These are phyloP conservation scores for Slavum lentiscoides DNA, from an alignment of 2,888 invertebrate genomes.

Conservation along the genomic window DNA sequence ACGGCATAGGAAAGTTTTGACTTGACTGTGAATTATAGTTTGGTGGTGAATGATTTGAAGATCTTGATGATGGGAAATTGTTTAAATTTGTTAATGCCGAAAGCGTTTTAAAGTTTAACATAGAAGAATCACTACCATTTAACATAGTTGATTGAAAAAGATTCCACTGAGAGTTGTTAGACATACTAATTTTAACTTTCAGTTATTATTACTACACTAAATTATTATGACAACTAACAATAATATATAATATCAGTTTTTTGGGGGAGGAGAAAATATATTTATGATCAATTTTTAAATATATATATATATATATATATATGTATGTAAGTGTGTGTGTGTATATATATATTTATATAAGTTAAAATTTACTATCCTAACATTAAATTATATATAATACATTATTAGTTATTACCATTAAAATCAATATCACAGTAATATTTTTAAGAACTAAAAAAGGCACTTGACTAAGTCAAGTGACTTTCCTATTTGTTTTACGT, in stretches of 20 bases:
- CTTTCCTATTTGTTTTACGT: slow-evolving; percentile 48
- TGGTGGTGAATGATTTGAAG: slow-evolving; percentile 48
- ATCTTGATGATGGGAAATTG: slow-evolving; percentile 43
- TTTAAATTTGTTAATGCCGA: slow-evolving; percentile 46
- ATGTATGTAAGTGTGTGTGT: neutral
- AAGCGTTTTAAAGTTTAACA: slow-evolving; percentile 48
- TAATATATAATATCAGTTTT: slow-evolving; percentile 14
- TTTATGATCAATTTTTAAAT: slow-evolving; percentile 16
- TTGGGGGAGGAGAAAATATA: neutral
- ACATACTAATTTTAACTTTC: slow-evolving; percentile 63
- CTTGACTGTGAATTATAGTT: slow-evolving; percentile 51
- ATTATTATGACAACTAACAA: slow-evolving; percentile 27
- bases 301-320: neutral
- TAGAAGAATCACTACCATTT: slow-evolving; percentile 50
- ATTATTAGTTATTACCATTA: slow-evolving; percentile 52
- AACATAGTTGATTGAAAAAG: slow-evolving; percentile 73
- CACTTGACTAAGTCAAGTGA: slow-evolving; percentile 49
- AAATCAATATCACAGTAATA: slow-evolving; percentile 54
- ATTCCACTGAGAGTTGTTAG: slow-evolving; percentile 86
- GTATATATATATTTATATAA: slow-evolving; percentile 2
- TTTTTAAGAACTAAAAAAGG: slow-evolving; percentile 50
- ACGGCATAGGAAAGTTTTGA: slow-evolving; percentile 52
- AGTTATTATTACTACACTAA: neutral
- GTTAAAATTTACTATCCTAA: slow-evolving; percentile 40
- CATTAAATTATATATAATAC: slow-evolving; percentile 47